Evolutionary conservation across 2,113 vertebrate species (phyloP), one percentile per base, ranked within the genome.

Genomic region (Leucoraja erinaceus): DNA sequence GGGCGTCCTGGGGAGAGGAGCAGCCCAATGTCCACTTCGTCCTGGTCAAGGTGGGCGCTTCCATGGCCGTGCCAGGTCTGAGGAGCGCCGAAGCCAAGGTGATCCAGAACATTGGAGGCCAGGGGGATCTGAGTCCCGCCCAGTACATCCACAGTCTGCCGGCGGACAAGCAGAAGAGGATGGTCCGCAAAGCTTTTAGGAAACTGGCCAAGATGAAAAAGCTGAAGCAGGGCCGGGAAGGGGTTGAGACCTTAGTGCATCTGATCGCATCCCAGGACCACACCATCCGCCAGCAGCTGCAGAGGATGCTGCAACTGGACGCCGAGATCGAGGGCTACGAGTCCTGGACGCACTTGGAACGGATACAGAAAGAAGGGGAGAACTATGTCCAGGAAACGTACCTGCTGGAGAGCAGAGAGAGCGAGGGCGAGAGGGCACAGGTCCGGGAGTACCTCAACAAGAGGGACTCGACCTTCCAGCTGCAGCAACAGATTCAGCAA

Each of bases 1-100:
- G 98, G 97, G 97, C 96, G 22, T 98, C 98, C 0, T 99, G 98
- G 99, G 98, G 98, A 0, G 97, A 98, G 38, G 97, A 99, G 94
- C 97, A 96, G 92, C 94, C 97, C 75, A 98, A 97, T 84, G 96
- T 99, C 94, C 96, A 97, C 90, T 99, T 99, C 86, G 95, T 97
- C 11, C 94, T 99, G 33, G 96, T 99, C 12, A 98, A 98, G 95
- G 95, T 96, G 78, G 97, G 97, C 86, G 97, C 98, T 92, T 98
- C 98, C 88, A 96, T 97, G 31, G 96, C 97, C 0, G 96, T 96
- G 94, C 96, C 97, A 0, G 74, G 96, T 88, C 98, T 97, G 96
- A 96, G 96, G 93, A 96, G 94, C 0, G 95, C 95, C 4, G 97
- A 97, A 95, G 94, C 96, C 68, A 97, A 96, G 93, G 95, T 96